Percentiles rank a stretch among this genome's conserved stretches.
phyloP scores from a whole-genome alignment of 2,888 invertebrate species.

The Plagiodera versicolora region DNA sequence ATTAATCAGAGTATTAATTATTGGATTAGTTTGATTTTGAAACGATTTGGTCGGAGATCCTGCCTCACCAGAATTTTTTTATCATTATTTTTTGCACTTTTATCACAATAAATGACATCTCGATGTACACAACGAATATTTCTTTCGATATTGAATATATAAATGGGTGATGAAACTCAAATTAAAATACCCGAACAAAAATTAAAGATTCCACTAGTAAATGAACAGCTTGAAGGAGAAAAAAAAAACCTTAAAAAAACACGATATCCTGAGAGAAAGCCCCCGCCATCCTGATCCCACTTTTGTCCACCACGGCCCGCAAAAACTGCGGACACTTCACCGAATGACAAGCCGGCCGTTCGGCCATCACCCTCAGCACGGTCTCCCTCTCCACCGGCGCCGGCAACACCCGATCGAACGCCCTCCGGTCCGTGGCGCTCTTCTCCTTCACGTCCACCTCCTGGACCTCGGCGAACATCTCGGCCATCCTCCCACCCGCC shows the following conservation, averaged over 20 bases:
- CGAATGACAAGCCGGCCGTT: constrained; percentile 64
- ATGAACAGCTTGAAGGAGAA: too few species aligned
- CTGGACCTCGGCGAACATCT: constrained; percentile 63
- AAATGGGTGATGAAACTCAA: too few species aligned
- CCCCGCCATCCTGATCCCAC: constrained; percentile 72
- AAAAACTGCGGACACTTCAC: constrained; percentile 67
- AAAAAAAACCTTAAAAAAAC: constrained; percentile 63
- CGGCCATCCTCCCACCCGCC: constrained; percentile 59
- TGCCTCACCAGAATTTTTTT: too few species aligned
- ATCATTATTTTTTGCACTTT: too few species aligned
- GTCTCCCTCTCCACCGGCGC: constrained; percentile 61
- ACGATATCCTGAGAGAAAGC: constrained; percentile 79
- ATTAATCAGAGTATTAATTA: too few species aligned
- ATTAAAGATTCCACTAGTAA: too few species aligned
- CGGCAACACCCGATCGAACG: constrained; percentile 29
- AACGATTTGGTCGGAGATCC: too few species aligned
- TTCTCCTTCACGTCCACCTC: constrained; percentile 48
- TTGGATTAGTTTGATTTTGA: too few species aligned
- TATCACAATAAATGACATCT: too few species aligned
- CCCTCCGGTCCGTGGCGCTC: neutral
- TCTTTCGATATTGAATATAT: too few species aligned
- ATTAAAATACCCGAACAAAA: too few species aligned
- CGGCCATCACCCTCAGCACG: constrained; percentile 63
- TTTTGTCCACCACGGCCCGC: constrained; percentile 68
- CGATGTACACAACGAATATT: too few species aligned